Evolutionary conservation across 2,113 vertebrate species (phyloP).

Genomic region (Alligator sinensis): DNA sequence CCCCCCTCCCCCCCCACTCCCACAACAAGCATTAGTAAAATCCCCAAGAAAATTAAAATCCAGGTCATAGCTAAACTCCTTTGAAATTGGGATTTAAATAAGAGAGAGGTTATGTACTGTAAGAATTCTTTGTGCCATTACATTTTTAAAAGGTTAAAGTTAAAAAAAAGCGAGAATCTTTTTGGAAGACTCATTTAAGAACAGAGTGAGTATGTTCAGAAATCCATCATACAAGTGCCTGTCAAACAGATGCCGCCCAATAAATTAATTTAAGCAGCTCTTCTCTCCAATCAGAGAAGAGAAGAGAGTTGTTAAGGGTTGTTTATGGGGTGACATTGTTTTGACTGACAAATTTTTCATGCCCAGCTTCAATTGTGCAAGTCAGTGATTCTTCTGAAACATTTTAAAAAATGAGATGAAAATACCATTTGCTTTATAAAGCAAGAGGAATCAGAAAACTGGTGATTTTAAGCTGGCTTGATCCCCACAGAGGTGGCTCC

Average conservation of each 20-base stretch:
- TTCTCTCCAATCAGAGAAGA: constrained; percentile 50
- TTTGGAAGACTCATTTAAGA: constrained; percentile 39
- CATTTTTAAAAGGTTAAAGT: constrained; percentile 72
- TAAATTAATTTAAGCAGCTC: constrained; percentile 67
- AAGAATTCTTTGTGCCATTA: constrained; percentile 65
- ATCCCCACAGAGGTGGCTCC: not conserved
- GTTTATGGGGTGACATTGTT: constrained; percentile 52
- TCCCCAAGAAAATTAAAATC: constrained; percentile 65
- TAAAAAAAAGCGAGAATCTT: constrained; percentile 57
- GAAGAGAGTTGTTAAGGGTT: constrained; percentile 47
- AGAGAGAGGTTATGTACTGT: not conserved
- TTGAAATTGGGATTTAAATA: constrained; percentile 60
- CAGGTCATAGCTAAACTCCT: constrained; percentile 58
- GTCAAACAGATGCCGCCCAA: constrained; percentile 57
- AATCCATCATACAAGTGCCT: constrained; percentile 26
- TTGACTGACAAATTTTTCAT: constrained; percentile 75
- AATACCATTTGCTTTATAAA: not conserved
- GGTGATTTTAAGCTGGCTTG: not conserved
- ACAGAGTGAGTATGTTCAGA: constrained; percentile 37
- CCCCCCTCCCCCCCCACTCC: not conserved
- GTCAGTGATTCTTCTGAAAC: constrained; percentile 7
- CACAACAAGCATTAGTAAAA: constrained; percentile 55
- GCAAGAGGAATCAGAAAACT: not conserved
- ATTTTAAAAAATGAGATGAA: not conserved
- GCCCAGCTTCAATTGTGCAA: constrained; percentile 42